Evolutionary conservation across 2,888 invertebrate genomes (phyloP), one percentile per base, ranked within the genome.

Genomic region (Scaptomyza tumidula): DNA sequence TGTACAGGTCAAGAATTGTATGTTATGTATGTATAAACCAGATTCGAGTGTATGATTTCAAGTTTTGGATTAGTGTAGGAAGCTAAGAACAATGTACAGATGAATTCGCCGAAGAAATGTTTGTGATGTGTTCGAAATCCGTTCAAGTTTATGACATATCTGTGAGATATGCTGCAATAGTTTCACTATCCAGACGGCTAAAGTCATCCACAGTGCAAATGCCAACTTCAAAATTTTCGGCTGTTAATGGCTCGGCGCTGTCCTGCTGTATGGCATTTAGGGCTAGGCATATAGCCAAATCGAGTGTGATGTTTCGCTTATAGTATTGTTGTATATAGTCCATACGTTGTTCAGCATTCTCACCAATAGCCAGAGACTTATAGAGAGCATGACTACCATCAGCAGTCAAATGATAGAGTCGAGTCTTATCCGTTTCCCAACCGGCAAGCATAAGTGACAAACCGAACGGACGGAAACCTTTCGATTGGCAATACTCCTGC

Each of bases 381-480:
- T 39, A 39, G 6, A 9, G 24, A 1, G 13, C 24, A 7, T 11
- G 3, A 7, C 14, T 43, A 1, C 43, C 19, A 13, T 44, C 19
- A 2, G 46, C 14, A 1, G 44, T 24, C 0, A 61, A 0, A 10
- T 1, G 13, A 33, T 5, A 61, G 5, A 61, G 61, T 5, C 10
- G 16, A 0, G 9, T 1, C 0, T 1, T 0, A 2, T 6, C 3
- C 0, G 5, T 1, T 0, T 31, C 16, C 24, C 39, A 67, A 11
- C 48, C 48, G 48, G 7, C 58, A 1, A 65, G 5, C 5, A 67
- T 24, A 0, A 67, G 2, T 0, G 9, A 0, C 1, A 67, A 0
- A 0, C 67, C 67, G 3, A 19, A 67, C 0, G 65, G 65, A 13
- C 67, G 67, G 5, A 37, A 41, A 0, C 41, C 37, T 0, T 1